Percentiles rank a stretch among this genome's conserved stretches.
phyloP scores from a whole-genome alignment of 2,113 vertebrate genomes.

The Lepus europaeus region DNA sequence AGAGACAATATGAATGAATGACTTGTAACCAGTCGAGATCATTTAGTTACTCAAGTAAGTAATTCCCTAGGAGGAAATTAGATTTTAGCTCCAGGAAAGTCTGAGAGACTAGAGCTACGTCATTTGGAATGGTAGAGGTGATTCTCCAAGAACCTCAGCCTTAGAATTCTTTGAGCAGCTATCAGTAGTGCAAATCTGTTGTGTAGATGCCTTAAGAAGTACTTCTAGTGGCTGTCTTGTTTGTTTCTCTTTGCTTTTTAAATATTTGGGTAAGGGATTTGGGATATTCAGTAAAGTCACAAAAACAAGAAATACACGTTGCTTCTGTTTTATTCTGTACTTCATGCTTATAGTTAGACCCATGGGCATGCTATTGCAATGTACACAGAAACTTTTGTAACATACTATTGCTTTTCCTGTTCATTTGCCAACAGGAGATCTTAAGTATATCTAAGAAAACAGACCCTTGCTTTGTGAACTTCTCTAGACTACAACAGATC shows the following conservation, averaged over 20 bases:
- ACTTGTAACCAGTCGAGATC: neutral
- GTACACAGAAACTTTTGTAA: slow-evolving; percentile 27
- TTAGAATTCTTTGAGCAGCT: slow-evolving; percentile 21
- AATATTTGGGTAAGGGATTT: slow-evolving; percentile 42
- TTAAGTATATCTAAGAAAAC: slow-evolving; percentile 85
- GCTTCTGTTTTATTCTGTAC: slow-evolving; percentile 45
- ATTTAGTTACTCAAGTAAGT: slow-evolving; percentile 28
- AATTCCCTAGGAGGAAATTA: neutral
- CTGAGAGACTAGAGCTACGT: neutral
- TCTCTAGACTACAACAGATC: slow-evolving; percentile 88
- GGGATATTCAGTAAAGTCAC: neutral
- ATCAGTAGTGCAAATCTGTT: neutral
- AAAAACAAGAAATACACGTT: neutral
- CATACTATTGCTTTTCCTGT: neutral
- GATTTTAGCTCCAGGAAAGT: neutral
- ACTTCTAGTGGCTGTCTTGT: neutral
- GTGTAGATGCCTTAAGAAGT: slow-evolving; percentile 36
- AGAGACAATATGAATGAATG: neutral
- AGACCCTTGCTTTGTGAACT: slow-evolving; percentile 86
- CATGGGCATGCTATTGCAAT: neutral
- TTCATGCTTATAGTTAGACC: slow-evolving; percentile 46
- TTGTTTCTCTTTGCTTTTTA: slow-evolving; percentile 54
- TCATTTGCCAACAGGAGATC: slow-evolving; percentile 86
- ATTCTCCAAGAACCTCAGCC: neutral
- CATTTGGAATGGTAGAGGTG: slow-evolving; percentile 16